Conservation (phyloP, 1,140 invertebrate species). For the Cydia pomonella region DNA sequence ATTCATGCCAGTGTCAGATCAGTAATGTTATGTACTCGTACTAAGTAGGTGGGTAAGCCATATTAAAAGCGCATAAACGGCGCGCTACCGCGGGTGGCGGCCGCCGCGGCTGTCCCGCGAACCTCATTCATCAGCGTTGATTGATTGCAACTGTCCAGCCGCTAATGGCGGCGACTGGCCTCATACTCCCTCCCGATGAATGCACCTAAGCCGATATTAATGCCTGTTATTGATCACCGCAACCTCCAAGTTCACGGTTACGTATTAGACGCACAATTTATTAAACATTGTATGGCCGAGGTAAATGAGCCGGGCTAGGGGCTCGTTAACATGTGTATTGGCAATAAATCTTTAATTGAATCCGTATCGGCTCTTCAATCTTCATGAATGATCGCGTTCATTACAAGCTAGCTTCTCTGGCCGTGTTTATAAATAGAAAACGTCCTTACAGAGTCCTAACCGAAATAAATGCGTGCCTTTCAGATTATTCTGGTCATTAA, state of each 20-base stretch:
- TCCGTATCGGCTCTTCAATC: slow-evolving; percentile 52
- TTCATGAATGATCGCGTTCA: slow-evolving; percentile 38
- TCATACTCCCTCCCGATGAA: slow-evolving; percentile 68
- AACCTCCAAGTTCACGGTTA: slow-evolving; percentile 68
- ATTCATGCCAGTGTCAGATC: not conserved
- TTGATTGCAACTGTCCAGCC: slow-evolving; percentile 78
- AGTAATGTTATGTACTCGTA: slow-evolving; percentile 10
- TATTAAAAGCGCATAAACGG: slow-evolving; percentile 28
- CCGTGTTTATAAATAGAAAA: slow-evolving; percentile 20
- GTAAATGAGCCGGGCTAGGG: slow-evolving; percentile 52
- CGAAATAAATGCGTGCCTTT: slow-evolving; percentile 31
- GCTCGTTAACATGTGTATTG: slow-evolving; percentile 49
- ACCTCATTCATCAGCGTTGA: slow-evolving; percentile 75
- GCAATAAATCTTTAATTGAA: slow-evolving; percentile 61
- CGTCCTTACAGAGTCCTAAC: slow-evolving; percentile 18
- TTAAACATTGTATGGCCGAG: slow-evolving; percentile 56
- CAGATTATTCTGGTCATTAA: slow-evolving; percentile 8
- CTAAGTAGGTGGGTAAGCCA: slow-evolving; percentile 15
- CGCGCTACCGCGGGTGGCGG: slow-evolving; percentile 12
- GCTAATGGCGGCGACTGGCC: slow-evolving; percentile 72
- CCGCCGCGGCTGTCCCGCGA: slow-evolving; percentile 48
- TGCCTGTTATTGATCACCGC: slow-evolving; percentile 70
- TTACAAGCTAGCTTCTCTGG: slow-evolving; percentile 11
- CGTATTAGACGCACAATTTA: slow-evolving; percentile 74
- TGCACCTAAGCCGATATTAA: slow-evolving; percentile 75